Evolutionary conservation across 2,888 invertebrate species (phyloP), one percentile per base, ranked within the genome.

Genomic region (Formica aserva): DNA sequence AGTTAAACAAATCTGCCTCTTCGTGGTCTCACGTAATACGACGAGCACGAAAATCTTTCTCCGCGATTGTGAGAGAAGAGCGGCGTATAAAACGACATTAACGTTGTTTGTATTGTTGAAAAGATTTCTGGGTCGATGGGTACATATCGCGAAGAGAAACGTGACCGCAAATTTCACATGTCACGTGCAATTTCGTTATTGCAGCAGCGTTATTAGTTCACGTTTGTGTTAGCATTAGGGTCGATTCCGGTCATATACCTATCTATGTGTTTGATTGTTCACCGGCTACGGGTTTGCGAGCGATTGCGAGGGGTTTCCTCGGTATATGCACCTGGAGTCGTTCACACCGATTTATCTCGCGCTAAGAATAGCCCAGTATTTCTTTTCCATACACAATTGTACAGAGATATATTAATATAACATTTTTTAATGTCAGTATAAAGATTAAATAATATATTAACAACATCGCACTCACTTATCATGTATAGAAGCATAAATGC

Each of bases 271-370:
- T 63, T 67, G 83, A 84, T 35, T 80, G 83, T 83, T 83, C 80
- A 75, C 69, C 55, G 80, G 45, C 65, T 55, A 85, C 80, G 69
- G 62, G 71, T 78, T 74, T 74, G 83, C 38, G 29, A 60, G 35
- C 83, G 65, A 78, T 83, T 74, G 69, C 72, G 55, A 80, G 65
- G 71, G 67, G 85, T 67, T 78, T 80, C 63, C 80, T 71, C 69
- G 45, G 45, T 75, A 45, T 45, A 60, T 65, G 74, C 83, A 80
- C 83, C 85, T 85, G 85, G 85, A 83, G 83, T 84, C 80, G 83
- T 85, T 85, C 83, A 75, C 85, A 85, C 74, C 83, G 78, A 84
- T 85, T 80, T 85, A 74, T 84, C 76, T 76, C 66, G 77, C 48
- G 62, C 60, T 29, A 55, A 72, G 69, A 78, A 82, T 82, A 77